phyloP scores from a whole-genome alignment of 2,113 vertebrate genomes.

The Ondatra zibethicus region DNA sequence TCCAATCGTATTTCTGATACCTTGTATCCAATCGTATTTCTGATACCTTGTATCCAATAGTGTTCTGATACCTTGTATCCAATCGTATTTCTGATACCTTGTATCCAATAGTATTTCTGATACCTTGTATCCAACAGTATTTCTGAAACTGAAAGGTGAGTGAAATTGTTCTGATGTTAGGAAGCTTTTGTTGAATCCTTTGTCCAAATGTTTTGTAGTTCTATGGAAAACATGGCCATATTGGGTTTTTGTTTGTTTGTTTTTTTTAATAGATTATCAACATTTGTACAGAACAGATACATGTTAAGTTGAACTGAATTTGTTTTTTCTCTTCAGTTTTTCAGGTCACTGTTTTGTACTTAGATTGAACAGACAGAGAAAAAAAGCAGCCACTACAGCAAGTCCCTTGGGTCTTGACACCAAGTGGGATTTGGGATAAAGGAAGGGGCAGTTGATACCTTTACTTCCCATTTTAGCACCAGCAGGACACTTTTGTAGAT shows the following conservation, averaged over 20 bases:
- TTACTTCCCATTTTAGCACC: not conserved
- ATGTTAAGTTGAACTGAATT: not conserved
- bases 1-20: too few relatives aligned
- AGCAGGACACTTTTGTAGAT: too few relatives aligned
- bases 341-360: not conserved
- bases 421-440: not conserved
- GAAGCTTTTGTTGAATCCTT: not conserved
- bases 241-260: not conserved
- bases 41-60: not conserved
- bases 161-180: not conserved
- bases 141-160: constrained; percentile 17
- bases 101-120: not conserved
- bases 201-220: not conserved
- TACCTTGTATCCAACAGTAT: not conserved
- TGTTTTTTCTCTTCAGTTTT: not conserved
- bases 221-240: not conserved
- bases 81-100: not conserved
- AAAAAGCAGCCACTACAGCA: not conserved
- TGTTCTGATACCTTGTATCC: not conserved
- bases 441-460: not conserved
- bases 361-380: not conserved
- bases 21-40: not conserved
- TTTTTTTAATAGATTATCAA: not conserved
- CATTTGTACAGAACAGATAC: not conserved
- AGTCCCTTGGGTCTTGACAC: not conserved